These are phyloP conservation scores for Pegoplata infirma DNA, from an alignment of 2,888 invertebrate genomes.

Conservation along the genomic window DNA sequence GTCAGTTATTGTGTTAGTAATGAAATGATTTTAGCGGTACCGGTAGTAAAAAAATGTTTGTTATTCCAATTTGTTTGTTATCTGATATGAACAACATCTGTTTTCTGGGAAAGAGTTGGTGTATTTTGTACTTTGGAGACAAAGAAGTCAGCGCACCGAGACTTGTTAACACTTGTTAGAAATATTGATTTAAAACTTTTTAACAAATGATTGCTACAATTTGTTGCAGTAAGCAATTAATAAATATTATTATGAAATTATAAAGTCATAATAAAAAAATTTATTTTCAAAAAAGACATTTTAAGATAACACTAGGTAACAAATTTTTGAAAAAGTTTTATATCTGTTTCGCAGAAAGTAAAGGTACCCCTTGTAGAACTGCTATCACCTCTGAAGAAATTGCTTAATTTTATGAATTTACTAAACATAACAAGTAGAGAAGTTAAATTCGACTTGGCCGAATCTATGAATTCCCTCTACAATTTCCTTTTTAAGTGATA, in stretches of 20 bases:
- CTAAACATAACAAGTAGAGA: too few relatives aligned
- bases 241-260: not conserved
- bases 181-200: not conserved
- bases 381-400: too few relatives aligned
- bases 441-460: too few relatives aligned
- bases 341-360: too few relatives aligned
- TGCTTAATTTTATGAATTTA: too few relatives aligned
- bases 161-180: not conserved
- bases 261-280: too few relatives aligned
- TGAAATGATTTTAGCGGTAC: not conserved
- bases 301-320: too few relatives aligned
- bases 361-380: too few relatives aligned
- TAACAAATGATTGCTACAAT: not conserved
- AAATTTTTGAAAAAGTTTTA: too few relatives aligned
- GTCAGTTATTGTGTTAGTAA: not conserved
- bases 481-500: too few relatives aligned
- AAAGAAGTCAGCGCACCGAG: conserved; percentile 20
- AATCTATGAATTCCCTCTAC: too few relatives aligned
- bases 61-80: conserved; percentile 31
- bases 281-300: too few relatives aligned
- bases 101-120: conserved; percentile 50
- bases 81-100: conserved; percentile 53
- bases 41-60: not conserved
- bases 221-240: not conserved
- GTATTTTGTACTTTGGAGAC: conserved; percentile 8